Percentiles rank a stretch among this genome's conserved stretches.
phyloP scores from a whole-genome alignment of 2,888 invertebrate species.

The Leptinotarsa peninsularis region DNA sequence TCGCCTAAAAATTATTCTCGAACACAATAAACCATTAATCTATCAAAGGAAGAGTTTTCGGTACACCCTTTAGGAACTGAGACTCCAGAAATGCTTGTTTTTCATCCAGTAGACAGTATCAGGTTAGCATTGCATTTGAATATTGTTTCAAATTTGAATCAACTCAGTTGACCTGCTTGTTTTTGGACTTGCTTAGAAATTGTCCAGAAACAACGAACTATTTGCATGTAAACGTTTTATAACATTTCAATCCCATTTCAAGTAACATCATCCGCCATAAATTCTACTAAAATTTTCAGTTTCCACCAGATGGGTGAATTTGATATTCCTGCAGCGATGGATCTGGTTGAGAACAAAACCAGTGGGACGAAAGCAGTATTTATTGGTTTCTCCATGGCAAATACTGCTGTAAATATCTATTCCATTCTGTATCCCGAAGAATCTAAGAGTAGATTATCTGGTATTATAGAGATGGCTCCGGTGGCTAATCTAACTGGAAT shows the following conservation, averaged over 20 bases:
- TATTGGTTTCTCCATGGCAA: slow-evolving; percentile 27
- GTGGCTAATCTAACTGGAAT: slow-evolving; percentile 12
- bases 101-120: too few species aligned
- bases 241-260: neutral
- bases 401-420: slow-evolving; percentile 12
- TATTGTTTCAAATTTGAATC: too few species aligned
- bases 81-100: too few species aligned
- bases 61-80: too few species aligned
- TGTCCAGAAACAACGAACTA: too few species aligned
- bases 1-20: too few species aligned
- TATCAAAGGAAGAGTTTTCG: too few species aligned
- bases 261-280: neutral
- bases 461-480: slow-evolving; percentile 22
- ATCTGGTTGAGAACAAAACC: slow-evolving; percentile 12
- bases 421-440: slow-evolving; percentile 16
- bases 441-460: slow-evolving; percentile 13
- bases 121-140: too few species aligned
- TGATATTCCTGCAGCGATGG: slow-evolving; percentile 23
- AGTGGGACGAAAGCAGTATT: slow-evolving; percentile 16
- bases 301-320: slow-evolving; percentile 24
- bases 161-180: too few species aligned
- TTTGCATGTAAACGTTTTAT: neutral
- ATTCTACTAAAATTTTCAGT: slow-evolving; percentile 12
- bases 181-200: too few species aligned
- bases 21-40: too few species aligned